Evolutionary conservation across 1,140 invertebrate species (phyloP), one percentile per base, ranked within the genome.

Genomic region (Plutomurus gul): DNA sequence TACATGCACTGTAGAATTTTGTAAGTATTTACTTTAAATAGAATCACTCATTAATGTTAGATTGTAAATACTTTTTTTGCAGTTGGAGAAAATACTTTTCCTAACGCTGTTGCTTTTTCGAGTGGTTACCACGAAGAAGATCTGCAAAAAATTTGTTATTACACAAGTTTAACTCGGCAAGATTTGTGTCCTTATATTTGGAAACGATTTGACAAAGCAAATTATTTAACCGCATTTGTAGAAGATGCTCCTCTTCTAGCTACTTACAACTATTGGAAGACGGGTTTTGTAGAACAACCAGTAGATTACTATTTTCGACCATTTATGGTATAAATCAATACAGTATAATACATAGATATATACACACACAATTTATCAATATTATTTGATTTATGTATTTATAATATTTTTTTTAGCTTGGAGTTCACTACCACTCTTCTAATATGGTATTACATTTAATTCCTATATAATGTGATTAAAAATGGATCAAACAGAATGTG

Each of bases 241-340:
- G 87, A 88, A 84, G 88, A 88, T 82, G 80, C 82, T 16, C 85
- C 87, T 1, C 46, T 83, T 18, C 82, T 86, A 56, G 82, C 84
- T 25, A 85, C 83, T 18, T 88, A 87, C 74, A 95, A 95, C 86
- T 95, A 93, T 85, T 84, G 91, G 7, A 94, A 93, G 85, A 87
- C 88, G 43, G 95, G 95, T 1, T 97, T 97, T 85, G 87, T 89
- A 7, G 87, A 91, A 20, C 90, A 91, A 36, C 95, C 95, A 0
- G 93, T 93, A 0, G 93, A 96, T 85, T 95, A 94, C 84, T 96
- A 95, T 82, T 87, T 93, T 43, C 87, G 93, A 46, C 92, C 93
- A 0, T 95, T 94, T 85, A 90, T 78, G 40, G 30, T 86, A 43
- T 73, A n/a, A n/a, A n/a, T n/a, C n/a, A n/a, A n/a, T n/a, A n/a